Base-by-base conservation (phyloP, 1,140 invertebrate species). In the Calliphora vicina region DNA sequence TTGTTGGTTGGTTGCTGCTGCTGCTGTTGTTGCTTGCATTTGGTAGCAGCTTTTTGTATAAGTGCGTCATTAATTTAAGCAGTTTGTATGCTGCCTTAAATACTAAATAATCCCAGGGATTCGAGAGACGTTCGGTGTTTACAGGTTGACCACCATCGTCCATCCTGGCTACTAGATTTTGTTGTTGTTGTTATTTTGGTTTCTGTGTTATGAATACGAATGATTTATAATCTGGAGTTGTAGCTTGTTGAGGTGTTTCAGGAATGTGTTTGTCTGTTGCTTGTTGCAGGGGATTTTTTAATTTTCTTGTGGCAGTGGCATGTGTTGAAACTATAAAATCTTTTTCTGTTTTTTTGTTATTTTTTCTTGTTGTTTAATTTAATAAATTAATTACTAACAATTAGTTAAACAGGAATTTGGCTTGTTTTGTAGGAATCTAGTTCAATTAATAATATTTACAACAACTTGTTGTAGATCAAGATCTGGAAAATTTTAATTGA, bases 61-160 rank as follows among this genome's bases (percentile, higher is more conserved):
- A 67, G 61, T 67, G 61, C 61, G 61, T 67, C 61, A 67, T 67
- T 67, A 67, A 67, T 67, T 67, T 67, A 23, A 67, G 61, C 61
- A 67, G 20, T 67, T 20, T 67, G 61, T 67, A 35, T 35, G 10
- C 35, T 6, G 61, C n/a, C n/a, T 67, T 25, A 67, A 67, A 67
- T 67, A 67, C 61, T 67, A 67, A 57, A 67, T 67, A 67, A 23
- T 67, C 61, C 17, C 17, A 17, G 1, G 15, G 50, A 57, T 57
- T 57, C 15, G 13, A n/a, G 50, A n/a, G 50, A 17, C 15, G 10
- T 6, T 23, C 25, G 20, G 8, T 9, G 61, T 67, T 50, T 5
- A n/a, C 61, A 23, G 61, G 50, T 61, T 6, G 50, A 5, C 50
- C 17, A 61, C n/a, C 17, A n/a, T 17, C n/a, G 20, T 6, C 10